phyloP scores from a whole-genome alignment of 2,113 vertebrate species.

The Rostratula benghalensis region DNA sequence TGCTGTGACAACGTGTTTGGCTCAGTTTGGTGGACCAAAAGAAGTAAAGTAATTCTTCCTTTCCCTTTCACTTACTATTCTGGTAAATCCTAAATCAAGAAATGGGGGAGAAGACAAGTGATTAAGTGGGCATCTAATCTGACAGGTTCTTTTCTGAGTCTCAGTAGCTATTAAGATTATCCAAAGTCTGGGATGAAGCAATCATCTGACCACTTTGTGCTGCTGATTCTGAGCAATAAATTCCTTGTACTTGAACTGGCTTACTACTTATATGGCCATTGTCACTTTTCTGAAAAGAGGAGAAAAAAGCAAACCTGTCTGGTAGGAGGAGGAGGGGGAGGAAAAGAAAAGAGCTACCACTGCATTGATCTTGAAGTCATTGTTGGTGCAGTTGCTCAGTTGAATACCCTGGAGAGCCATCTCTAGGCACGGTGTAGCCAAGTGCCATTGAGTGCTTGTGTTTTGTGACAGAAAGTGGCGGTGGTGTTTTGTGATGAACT shows the following conservation, averaged over 20 bases:
- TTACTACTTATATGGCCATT: background rate
- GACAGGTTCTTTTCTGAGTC: background rate
- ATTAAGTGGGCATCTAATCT: background rate
- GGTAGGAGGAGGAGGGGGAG: background rate
- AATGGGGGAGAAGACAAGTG: background rate
- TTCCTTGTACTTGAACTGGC: background rate
- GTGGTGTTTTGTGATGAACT: background rate
- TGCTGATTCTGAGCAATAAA: background rate
- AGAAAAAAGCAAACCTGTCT: background rate
- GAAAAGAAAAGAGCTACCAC: background rate
- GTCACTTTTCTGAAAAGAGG: background rate
- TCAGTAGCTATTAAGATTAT: background rate
- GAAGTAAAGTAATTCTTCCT: background rate
- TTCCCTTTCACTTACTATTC: background rate
- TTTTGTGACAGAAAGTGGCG: too few relatives aligned
- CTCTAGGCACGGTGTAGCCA: rapidly evolving
- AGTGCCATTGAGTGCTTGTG: background rate
- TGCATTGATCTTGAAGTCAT: background rate
- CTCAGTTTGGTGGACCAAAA: background rate
- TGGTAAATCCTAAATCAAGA: background rate
- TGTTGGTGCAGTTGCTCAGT: background rate
- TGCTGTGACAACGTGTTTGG: background rate
- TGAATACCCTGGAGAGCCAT: background rate
- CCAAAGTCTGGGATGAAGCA: background rate
- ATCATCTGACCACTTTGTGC: background rate